Evolutionary conservation across 1,140 invertebrate species (phyloP).

Genomic region (Cherax quadricarinatus): DNA sequence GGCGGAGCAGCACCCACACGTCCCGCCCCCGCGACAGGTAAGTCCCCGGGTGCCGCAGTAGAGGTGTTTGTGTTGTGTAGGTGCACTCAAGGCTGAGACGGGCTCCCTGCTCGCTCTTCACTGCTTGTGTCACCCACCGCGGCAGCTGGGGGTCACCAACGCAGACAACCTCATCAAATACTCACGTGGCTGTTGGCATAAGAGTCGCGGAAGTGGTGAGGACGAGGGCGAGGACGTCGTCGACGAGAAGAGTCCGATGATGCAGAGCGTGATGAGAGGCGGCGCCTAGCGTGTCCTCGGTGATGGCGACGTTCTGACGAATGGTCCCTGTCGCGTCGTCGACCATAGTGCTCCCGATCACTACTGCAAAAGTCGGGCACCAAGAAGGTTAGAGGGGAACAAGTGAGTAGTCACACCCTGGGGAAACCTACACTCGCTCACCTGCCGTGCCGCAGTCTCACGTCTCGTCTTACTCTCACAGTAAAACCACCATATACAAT

Average conservation of each 20-base stretch:
- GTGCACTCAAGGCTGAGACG: background rate
- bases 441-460: background rate
- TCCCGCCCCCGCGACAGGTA: slow-evolving; percentile 45
- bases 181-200: slow-evolving; percentile 68
- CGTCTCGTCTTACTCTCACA: background rate
- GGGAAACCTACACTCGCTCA: background rate
- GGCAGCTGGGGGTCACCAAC: slow-evolving; percentile 49
- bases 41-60: slow-evolving; percentile 51
- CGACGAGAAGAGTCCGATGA: slow-evolving; percentile 60
- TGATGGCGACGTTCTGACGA: slow-evolving; percentile 57
- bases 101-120: background rate
- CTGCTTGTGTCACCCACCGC: slow-evolving; percentile 26
- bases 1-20: slow-evolving; percentile 21
- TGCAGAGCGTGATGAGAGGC: slow-evolving; percentile 46
- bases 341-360: slow-evolving; percentile 51
- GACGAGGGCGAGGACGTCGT: slow-evolving; percentile 51
- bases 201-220: slow-evolving; percentile 56
- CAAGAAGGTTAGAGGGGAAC: background rate
- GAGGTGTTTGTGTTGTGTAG: slow-evolving; percentile 13
- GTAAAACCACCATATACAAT: background rate
- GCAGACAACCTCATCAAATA: slow-evolving; percentile 22
- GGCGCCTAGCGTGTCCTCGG: slow-evolving; percentile 32
- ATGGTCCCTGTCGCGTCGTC: slow-evolving; percentile 39
- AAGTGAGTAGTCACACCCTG: slow-evolving; percentile 12
- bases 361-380: slow-evolving; percentile 37